Percentiles rank a stretch among this genome's conserved stretches.
These are phyloP conservation scores for Drosophila cardini DNA, from an alignment of 1,140 invertebrate genomes.

Conservation along the genomic window DNA sequence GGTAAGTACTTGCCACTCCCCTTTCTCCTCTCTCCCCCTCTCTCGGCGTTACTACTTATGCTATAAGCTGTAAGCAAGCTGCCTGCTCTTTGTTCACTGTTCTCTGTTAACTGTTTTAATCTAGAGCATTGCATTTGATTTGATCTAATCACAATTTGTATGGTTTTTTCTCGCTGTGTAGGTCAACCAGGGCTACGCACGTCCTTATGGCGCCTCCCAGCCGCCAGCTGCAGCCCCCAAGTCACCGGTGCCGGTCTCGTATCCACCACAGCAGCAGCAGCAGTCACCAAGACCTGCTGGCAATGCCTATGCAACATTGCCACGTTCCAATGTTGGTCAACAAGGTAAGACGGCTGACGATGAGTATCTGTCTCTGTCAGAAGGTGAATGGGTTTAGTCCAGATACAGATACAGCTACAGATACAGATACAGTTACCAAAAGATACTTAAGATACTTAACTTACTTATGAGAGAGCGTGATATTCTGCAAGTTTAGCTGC, in stretches of 20 bases:
- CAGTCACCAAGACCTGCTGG: slow-evolving; percentile 65
- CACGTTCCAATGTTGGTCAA: slow-evolving; percentile 75
- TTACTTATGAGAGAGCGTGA: slow-evolving; percentile 20
- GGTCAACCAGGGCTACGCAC: slow-evolving; percentile 81
- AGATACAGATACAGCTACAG: slow-evolving; percentile 10
- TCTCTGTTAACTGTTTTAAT: background rate
- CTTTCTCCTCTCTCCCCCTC: background rate
- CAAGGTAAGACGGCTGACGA: slow-evolving; percentile 82
- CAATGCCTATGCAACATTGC: slow-evolving; percentile 81
- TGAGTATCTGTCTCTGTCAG: slow-evolving; percentile 63
- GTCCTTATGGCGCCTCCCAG: slow-evolving; percentile 74
- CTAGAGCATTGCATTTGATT: background rate
- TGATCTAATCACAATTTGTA: background rate
- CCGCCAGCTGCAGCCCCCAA: slow-evolving; percentile 73
- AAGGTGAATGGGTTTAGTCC: slow-evolving; percentile 78
- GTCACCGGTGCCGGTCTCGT: slow-evolving; percentile 75
- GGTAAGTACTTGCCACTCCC: slow-evolving; percentile 58
- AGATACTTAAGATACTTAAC: slow-evolving; percentile 10
- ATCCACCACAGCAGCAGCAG: slow-evolving; percentile 73
- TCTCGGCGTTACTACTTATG: background rate
- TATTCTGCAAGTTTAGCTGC: slow-evolving; percentile 27
- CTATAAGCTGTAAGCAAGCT: slow-evolving; percentile 1
- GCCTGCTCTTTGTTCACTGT: slow-evolving; percentile 26
- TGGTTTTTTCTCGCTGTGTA: slow-evolving; percentile 12
- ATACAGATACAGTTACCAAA: slow-evolving; percentile 21